Base-by-base conservation (phyloP, 2,888 invertebrate genomes). In the Hydrotaea cyrtoneurina region DNA sequence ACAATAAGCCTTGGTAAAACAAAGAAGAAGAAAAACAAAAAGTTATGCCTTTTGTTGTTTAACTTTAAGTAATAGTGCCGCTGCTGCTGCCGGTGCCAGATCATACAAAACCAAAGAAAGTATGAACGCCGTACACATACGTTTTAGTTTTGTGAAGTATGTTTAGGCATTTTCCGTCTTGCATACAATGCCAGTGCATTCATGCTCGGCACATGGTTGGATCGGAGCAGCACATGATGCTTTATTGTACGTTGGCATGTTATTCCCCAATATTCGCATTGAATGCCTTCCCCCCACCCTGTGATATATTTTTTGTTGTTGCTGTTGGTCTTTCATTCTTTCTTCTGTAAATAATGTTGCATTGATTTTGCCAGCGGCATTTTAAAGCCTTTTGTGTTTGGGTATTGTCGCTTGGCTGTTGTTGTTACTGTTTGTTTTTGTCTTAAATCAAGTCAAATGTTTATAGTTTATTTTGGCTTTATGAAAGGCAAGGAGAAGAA, bases 291-390 rank as follows among this genome's bases (percentile, higher is more conserved):
- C 7, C 19, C 17, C 5, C 21, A 31, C 23, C n/a, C n/a, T n/a
- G n/a, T n/a, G n/a, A n/a, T n/a, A n/a, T n/a, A 57, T 57, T 57
- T 64, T 64, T 39, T 8, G 36, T n/a, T n/a, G n/a, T n/a, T n/a
- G n/a, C n/a, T n/a, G n/a, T n/a, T n/a, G n/a, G n/a, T n/a, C n/a
- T n/a, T n/a, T 26, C 43, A 13, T 36, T 66, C 21, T 66, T 36
- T 66, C 7, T 46, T 75, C 17, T 74, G 55, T 78, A 57, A 31
- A 53, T 64, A 50, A 75, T 75, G 36, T 76, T 78, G 80, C 80
- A 80, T 84, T 81, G 78, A 80, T 81, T 84, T 80, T 72, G 78
- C 71, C 64, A 57, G 80, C 78, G 83, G 83, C 83, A 75, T 74
- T 78, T 74, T 17, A 17, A 66, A 46, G 31, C 5, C 13, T 73